Conservation (phyloP, 2,797 vertebrate species). For the Alcedo atthis region DNA sequence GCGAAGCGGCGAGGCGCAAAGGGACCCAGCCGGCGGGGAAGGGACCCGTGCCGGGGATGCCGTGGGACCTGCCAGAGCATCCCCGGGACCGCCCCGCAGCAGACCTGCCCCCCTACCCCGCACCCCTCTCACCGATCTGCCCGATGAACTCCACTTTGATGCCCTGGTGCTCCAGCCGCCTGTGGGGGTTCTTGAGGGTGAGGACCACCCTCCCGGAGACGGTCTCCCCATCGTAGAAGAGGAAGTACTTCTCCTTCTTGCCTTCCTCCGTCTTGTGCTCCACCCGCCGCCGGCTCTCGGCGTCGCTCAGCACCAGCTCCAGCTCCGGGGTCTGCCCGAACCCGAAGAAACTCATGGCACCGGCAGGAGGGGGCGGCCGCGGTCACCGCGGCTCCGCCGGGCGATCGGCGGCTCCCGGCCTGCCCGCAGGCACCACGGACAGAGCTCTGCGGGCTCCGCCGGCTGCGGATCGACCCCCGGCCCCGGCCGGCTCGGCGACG, state of each 20-base stretch:
- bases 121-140: conserved; percentile 88
- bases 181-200: conserved; percentile 92
- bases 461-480: too few relatives aligned
- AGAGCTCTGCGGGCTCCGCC: not conserved
- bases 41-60: not conserved
- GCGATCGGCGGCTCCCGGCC: not conserved
- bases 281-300: conserved; percentile 90
- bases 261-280: conserved; percentile 96
- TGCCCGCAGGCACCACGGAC: not conserved
- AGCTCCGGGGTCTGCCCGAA: conserved; percentile 95
- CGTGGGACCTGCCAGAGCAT: too few relatives aligned
- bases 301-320: conserved; percentile 91
- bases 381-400: not conserved
- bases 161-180: conserved; percentile 95
- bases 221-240: conserved; percentile 96
- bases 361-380: not conserved
- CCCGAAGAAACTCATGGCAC: conserved; percentile 92
- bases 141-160: conserved; percentile 98
- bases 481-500: not conserved
- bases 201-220: conserved; percentile 94
- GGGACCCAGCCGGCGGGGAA: not conserved
- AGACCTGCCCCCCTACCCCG: not conserved
- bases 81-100: not conserved
- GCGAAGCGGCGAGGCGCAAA: not conserved
- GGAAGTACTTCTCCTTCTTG: conserved; percentile 95